Percentiles rank a stretch among this genome's conserved stretches.
Evolutionary conservation across 2,888 invertebrate species (phyloP).

Genomic region (Drosophila sordidula): DNA sequence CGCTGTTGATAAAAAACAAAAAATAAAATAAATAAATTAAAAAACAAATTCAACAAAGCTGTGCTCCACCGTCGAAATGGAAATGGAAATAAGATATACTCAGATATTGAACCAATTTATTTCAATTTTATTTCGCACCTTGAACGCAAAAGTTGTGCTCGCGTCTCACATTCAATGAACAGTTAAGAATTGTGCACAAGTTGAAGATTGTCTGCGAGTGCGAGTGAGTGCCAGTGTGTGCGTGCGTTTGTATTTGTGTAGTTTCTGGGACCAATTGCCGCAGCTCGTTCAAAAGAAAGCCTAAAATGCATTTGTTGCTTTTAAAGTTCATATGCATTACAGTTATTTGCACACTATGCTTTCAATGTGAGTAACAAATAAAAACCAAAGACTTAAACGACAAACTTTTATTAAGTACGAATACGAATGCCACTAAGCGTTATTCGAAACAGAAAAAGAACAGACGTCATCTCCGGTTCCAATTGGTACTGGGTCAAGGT

Average conservation of each 20-base stretch:
- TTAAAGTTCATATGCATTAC: constrained; percentile 15
- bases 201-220: constrained; percentile 2
- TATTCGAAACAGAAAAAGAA: constrained; percentile 45
- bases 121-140: constrained; percentile 73
- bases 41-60: constrained; percentile 28
- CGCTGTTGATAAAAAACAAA: constrained; percentile 60
- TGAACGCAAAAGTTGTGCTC: constrained; percentile 62
- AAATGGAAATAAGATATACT: constrained; percentile 70
- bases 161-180: constrained; percentile 33
- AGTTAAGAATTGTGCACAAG: constrained; percentile 30
- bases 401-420: constrained; percentile 36
- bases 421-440: constrained; percentile 3
- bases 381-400: constrained; percentile 62
- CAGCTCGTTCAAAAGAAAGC: constrained; percentile 6
- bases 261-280: constrained; percentile 18
- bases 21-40: not conserved
- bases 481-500: constrained; percentile 66
- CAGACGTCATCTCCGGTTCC: constrained; percentile 20
- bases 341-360: constrained; percentile 36
- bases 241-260: constrained; percentile 3
- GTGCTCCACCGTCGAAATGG: constrained; percentile 42
- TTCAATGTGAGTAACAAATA: constrained; percentile 53
- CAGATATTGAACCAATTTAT: constrained; percentile 75
- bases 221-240: constrained; percentile 4
- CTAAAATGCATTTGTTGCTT: constrained; percentile 41